These are phyloP conservation scores for Acanthurus leucopareius DNA, from an alignment of 2,797 vertebrate genomes.

Conservation along the genomic window DNA sequence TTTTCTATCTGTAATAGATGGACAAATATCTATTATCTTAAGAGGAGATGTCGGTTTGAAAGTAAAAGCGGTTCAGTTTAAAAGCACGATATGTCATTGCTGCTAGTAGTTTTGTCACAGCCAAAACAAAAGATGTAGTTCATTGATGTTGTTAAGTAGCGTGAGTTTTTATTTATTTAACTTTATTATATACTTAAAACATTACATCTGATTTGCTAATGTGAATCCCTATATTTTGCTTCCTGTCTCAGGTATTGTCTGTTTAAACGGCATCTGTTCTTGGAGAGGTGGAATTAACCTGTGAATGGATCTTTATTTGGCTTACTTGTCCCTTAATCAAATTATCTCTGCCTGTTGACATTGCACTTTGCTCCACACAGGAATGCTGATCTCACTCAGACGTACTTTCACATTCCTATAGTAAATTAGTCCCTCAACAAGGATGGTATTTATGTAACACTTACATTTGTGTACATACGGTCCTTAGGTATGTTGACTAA, in stretches of 20 bases:
- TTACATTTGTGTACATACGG: slow-evolving; percentile 32
- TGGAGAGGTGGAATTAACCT: slow-evolving; percentile 35
- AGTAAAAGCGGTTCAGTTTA: too few species aligned
- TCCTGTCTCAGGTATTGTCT: not conserved
- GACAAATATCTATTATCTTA: too few species aligned
- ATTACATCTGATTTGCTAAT: too few species aligned
- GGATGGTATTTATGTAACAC: slow-evolving; percentile 56
- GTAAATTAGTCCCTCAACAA: slow-evolving; percentile 47
- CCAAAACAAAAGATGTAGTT: too few species aligned
- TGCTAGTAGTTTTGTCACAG: too few species aligned
- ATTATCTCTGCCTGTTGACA: slow-evolving; percentile 63
- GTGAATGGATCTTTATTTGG: slow-evolving; percentile 53
- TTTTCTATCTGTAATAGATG: too few species aligned
- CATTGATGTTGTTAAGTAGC: not conserved
- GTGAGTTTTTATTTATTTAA: too few species aligned
- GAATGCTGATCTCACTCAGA: slow-evolving; percentile 73
- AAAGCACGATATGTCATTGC: too few species aligned
- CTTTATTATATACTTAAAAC: too few species aligned
- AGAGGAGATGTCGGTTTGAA: too few species aligned
- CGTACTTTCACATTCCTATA: slow-evolving; percentile 51
- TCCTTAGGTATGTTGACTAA: slow-evolving; percentile 37
- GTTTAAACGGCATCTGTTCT: slow-evolving; percentile 32
- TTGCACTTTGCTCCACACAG: slow-evolving; percentile 54
- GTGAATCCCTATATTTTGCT: not conserved
- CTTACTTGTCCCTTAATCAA: slow-evolving; percentile 59